Evolutionary conservation across 2,113 vertebrate genomes (phyloP).

Genomic region (Salvator merianae): DNA sequence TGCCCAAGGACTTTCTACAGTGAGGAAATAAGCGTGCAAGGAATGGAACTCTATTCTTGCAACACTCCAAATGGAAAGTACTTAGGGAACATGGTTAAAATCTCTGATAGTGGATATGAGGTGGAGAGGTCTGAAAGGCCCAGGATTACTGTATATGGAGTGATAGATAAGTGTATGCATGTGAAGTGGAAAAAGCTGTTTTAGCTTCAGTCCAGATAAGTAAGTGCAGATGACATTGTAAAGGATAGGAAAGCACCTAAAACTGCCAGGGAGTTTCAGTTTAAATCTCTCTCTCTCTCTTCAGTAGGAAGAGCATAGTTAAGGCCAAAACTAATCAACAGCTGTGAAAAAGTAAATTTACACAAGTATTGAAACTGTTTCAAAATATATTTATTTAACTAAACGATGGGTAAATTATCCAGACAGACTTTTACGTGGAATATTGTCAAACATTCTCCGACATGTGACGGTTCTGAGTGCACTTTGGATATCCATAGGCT

Average conservation of each 20-base stretch:
- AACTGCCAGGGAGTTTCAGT: background rate
- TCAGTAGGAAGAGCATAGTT: background rate
- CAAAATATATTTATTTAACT: background rate
- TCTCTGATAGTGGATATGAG: conserved; percentile 7
- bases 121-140: background rate
- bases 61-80: background rate
- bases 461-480: background rate
- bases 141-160: background rate
- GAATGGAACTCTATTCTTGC: rapidly evolving
- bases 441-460: background rate
- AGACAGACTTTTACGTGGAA: background rate
- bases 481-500: background rate
- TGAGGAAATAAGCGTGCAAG: background rate
- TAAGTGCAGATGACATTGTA: background rate
- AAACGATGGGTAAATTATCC: background rate
- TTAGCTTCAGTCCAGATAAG: background rate
- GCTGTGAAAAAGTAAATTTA: background rate
- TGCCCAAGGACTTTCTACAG: background rate
- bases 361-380: background rate
- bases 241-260: rapidly evolving
- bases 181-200: background rate
- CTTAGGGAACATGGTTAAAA: background rate
- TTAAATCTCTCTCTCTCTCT: background rate
- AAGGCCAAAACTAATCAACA: background rate
- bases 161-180: background rate